Percentiles rank a stretch among this genome's conserved stretches.
phyloP scores from a whole-genome alignment of 2,113 vertebrate genomes.

The Lontra canadensis region DNA sequence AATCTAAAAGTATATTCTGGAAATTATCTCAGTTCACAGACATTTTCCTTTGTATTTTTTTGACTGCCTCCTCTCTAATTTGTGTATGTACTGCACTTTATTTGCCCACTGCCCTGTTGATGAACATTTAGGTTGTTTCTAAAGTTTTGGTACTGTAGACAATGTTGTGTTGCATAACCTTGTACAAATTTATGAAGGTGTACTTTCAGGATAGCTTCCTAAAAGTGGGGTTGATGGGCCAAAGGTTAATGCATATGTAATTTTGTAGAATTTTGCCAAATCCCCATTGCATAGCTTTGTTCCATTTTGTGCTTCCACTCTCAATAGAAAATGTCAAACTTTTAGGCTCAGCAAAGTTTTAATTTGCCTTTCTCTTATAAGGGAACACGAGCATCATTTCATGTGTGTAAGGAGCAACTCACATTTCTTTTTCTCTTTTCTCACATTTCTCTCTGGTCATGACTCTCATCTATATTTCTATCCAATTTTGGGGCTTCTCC shows the following conservation, averaged over 20 bases:
- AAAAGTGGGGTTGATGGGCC: not conserved
- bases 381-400: not conserved
- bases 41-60: not conserved
- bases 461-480: not conserved
- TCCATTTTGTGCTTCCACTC: not conserved
- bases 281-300: not conserved
- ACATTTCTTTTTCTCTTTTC: not conserved
- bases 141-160: not conserved
- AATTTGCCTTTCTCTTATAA: not conserved
- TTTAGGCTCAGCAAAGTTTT: not conserved
- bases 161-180: not conserved
- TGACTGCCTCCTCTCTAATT: not conserved
- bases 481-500: not conserved
- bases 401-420: not conserved
- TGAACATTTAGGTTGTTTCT: not conserved
- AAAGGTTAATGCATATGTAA: not conserved
- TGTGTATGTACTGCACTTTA: not conserved
- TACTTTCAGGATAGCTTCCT: not conserved
- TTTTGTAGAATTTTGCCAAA: not conserved
- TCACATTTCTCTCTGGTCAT: not conserved
- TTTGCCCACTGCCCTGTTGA: not conserved
- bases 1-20: not conserved
- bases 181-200: not conserved
- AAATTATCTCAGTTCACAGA: not conserved
- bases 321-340: not conserved